A percentile compares a stretch with the other conserved stretches of the same genome.
Conservation (phyloP, 2,888 invertebrate genomes). For the Rhabditoides inermis region DNA sequence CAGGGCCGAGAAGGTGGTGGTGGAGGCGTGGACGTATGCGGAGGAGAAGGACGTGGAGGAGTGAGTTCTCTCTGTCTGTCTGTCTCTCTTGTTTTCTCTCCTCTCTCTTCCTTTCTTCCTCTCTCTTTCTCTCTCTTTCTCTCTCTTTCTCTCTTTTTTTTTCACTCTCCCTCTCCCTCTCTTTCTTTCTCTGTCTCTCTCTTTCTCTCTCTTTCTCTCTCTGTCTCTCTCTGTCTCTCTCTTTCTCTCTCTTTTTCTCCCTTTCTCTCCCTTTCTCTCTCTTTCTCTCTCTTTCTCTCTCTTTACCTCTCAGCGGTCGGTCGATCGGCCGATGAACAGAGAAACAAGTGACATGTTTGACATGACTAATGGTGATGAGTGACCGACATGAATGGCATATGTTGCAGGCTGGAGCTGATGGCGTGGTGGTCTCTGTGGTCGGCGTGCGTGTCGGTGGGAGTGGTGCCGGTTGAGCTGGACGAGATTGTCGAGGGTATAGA, state of each 20-base stretch:
- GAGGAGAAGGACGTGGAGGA: no score
- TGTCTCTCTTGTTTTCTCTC: not conserved
- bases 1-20: no score
- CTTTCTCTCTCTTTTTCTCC: not conserved
- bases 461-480: no score
- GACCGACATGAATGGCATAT: no score
- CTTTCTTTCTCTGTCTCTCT: not conserved
- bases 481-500: no score
- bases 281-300: not conserved
- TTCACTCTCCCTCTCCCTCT: not conserved
- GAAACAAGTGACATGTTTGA: no score
- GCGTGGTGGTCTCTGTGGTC: no score
- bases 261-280: not conserved
- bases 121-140: not conserved
- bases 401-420: no score
- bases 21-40: no score
- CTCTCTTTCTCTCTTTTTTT: not conserved
- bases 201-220: not conserved
- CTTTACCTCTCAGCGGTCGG: not conserved
- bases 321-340: not conserved
- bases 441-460: no score
- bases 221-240: not conserved
- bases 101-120: not conserved
- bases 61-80: no score
- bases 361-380: no score